phyloP scores from a whole-genome alignment of 2,888 invertebrate genomes.

The Agriopis leucophaearia region DNA sequence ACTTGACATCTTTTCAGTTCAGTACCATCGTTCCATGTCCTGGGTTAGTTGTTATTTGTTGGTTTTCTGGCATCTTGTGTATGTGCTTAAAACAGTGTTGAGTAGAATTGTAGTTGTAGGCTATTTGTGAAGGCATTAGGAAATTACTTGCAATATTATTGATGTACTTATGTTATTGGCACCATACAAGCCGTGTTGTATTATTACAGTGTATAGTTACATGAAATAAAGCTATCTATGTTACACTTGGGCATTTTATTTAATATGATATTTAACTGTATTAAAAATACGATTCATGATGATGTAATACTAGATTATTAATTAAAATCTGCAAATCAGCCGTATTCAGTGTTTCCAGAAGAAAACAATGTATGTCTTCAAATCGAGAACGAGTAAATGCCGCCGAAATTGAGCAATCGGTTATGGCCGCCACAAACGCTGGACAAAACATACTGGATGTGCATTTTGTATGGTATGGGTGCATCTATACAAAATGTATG shows the following conservation, averaged over 20 bases:
- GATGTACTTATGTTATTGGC: conserved; percentile 19
- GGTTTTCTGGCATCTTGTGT: not conserved
- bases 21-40: too few species aligned
- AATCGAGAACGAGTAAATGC: too few species aligned
- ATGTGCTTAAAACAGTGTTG: conserved; percentile 5
- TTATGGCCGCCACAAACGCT: too few species aligned
- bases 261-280: not conserved
- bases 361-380: not conserved
- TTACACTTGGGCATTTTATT: conserved; percentile 23
- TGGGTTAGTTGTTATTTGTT: not conserved
- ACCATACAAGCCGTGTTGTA: conserved; percentile 50
- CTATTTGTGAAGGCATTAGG: conserved; percentile 28
- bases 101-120: conserved; percentile 30
- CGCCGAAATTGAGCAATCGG: too few species aligned
- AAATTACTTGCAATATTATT: conserved; percentile 34
- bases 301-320: too few species aligned
- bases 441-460: too few species aligned
- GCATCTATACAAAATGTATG: too few species aligned
- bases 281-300: too few species aligned
- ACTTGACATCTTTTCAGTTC: too few species aligned
- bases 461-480: too few species aligned
- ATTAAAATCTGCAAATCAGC: too few species aligned
- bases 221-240: conserved; percentile 43
- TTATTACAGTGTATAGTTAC: conserved; percentile 46
- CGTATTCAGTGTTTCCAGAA: not conserved